A percentile compares a stretch with the other conserved stretches of the same genome.
These are phyloP conservation scores for Habropoda laboriosa DNA, from an alignment of 1,140 invertebrate genomes.

Conservation along the genomic window DNA sequence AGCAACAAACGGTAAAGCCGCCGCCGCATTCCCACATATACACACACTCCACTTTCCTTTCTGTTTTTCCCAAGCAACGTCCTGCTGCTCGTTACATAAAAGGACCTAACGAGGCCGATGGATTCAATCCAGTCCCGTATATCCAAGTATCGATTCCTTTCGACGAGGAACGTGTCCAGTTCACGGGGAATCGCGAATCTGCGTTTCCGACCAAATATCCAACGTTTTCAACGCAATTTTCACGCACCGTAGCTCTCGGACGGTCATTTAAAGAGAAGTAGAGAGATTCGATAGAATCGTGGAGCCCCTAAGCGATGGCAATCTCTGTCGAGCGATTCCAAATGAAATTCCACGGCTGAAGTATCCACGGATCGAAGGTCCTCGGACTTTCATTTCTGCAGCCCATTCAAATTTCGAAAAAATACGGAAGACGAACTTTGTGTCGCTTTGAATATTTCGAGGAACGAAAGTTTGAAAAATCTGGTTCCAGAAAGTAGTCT, in stretches of 20 bases:
- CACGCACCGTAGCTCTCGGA: not conserved
- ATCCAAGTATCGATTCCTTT: slow-evolving; percentile 8
- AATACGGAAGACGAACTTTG: too few relatives aligned
- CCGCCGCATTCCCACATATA: slow-evolving; percentile 9
- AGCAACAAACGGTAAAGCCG: slow-evolving; percentile 20
- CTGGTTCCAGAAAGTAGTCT: too few relatives aligned
- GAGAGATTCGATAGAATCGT: not conserved
- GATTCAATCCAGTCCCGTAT: slow-evolving; percentile 16
- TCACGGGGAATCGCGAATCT: not conserved
- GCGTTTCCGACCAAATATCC: not conserved
- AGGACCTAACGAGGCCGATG: slow-evolving; percentile 12
- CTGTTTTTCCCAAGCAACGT: slow-evolving; percentile 39
- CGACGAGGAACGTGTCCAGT: not conserved
- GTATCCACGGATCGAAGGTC: not conserved
- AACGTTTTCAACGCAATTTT: not conserved
- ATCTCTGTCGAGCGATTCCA: not conserved
- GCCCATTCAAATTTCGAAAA: not conserved
- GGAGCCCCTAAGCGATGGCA: too few relatives aligned
- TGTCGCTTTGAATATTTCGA: too few relatives aligned
- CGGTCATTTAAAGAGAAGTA: not conserved
- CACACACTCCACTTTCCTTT: slow-evolving; percentile 34
- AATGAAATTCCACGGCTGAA: not conserved
- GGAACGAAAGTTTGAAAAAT: too few relatives aligned
- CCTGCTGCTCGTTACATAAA: slow-evolving; percentile 33
- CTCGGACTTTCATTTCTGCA: not conserved